Conservation (phyloP, 2,888 invertebrate species). For the Notodonta dromedarius region DNA sequence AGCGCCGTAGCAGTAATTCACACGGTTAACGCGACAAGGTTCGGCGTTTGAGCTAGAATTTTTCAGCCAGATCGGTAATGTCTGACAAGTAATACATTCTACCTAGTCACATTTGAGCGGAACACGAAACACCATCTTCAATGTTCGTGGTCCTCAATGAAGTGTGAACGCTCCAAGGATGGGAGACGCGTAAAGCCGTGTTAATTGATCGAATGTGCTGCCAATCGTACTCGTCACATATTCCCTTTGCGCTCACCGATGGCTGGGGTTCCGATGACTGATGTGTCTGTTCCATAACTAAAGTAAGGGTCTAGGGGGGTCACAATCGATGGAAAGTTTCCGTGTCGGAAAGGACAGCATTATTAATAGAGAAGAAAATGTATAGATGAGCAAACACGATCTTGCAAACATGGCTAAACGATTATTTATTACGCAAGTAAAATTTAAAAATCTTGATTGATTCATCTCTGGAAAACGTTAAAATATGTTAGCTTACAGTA, state of each 20-base stretch:
- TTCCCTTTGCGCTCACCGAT: not conserved
- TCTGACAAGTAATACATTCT: no score
- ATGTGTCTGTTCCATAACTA: not conserved
- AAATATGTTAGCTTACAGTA: not conserved
- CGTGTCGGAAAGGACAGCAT: no score
- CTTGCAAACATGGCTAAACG: no score
- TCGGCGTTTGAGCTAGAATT: no score
- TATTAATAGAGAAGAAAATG: no score
- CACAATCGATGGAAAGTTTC: no score
- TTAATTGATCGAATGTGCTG: slow-evolving; percentile 6
- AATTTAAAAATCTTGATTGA: not conserved
- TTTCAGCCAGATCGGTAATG: no score
- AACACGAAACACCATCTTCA: not conserved
- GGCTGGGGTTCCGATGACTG: not conserved
- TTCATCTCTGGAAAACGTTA: not conserved
- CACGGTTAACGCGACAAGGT: no score
- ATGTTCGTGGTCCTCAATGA: not conserved
- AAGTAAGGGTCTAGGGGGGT: not conserved
- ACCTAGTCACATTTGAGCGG: no score
- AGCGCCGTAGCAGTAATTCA: no score
- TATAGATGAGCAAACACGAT: no score
- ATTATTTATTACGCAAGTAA: no score
- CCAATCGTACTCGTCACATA: slow-evolving; percentile 1
- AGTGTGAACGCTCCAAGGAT: not conserved
- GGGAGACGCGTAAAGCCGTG: not conserved